Evolutionary conservation across 2,113 vertebrate species (phyloP), one percentile per base, ranked within the genome.

Genomic region (Eurystomus gularis): DNA sequence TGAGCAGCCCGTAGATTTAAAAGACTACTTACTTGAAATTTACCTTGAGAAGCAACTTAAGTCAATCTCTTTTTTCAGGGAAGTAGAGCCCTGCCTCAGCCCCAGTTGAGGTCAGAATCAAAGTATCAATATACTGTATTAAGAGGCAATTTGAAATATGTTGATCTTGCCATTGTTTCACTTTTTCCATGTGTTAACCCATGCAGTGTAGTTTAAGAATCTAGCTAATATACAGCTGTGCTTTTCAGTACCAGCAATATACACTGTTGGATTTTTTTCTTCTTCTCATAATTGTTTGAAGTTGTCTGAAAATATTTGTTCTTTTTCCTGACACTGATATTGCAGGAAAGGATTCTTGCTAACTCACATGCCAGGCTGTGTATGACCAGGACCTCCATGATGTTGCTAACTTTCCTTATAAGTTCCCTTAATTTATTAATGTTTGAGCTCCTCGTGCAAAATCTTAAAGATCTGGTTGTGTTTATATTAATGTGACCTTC

Each of bases 1-100:
- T 69, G 46, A 95, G 51, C 68, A 92, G 44, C 54, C 37, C 46
- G 54, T 48, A 81, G 55, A 82, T 71, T 93, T 93, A 82, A 83
- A 95, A 91, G 78, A 57, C 65, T 80, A 54, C 65, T 88, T 92
- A 70, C 31, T 69, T 92, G 68, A 92, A 90, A 81, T 35, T 70
- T 86, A 73, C 71, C 46, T 81, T 91, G 62, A 81, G 80, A 92
- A 94, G 66, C 60, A 70, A 71, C 51, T 77, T 82, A 81, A 83
- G 68, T 48, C 55, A 58, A 6, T 61, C 49, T 65, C n/a, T 8
- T 79, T 62, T 33, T 65, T 49, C 39, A 85, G 52, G 72, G 78
- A 83, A 86, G 49, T 40, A 94, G 82, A 85, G 37, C 25, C 13
- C 40, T 95, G 19, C 52, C 49, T 95, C 20, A 86, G 51, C 16